A percentile compares a stretch with the other conserved stretches of the same genome.
These are phyloP conservation scores for Stichopus chloronotus DNA, from an alignment of 35 echinoderm and acorn worm genomes.

Conservation along the genomic window DNA sequence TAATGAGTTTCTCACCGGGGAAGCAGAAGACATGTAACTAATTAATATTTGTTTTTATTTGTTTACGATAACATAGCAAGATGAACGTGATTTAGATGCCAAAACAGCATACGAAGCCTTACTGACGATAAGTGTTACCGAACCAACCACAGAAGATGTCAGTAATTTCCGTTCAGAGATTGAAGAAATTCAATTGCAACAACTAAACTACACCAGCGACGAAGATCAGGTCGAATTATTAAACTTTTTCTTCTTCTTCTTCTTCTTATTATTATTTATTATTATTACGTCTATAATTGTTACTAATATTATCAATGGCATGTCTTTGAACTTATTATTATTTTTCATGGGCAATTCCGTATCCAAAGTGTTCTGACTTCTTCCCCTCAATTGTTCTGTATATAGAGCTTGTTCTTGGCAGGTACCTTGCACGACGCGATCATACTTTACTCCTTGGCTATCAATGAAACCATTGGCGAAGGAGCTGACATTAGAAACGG, in stretches of 20 bases:
- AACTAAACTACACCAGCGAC: conserved; percentile 43
- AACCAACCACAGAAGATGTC: conserved; percentile 34
- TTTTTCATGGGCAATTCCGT: too few relatives aligned
- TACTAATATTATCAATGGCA: too few relatives aligned
- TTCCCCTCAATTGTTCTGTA: not conserved
- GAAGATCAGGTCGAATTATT: conserved; percentile 45
- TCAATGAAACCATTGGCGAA: conserved; percentile 52
- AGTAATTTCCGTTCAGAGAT: conserved; percentile 33
- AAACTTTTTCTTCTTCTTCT: too few relatives aligned
- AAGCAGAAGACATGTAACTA: too few relatives aligned
- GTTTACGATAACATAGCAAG: not conserved
- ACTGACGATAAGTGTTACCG: conserved; percentile 48
- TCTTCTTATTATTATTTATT: too few relatives aligned
- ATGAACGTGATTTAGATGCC: conserved; percentile 49
- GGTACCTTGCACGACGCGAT: conserved; percentile 56
- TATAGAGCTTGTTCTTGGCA: conserved; percentile 28
- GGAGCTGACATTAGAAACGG: conserved; percentile 46
- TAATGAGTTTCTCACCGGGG: too few relatives aligned
- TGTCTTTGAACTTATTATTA: too few relatives aligned
- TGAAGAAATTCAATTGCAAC: conserved; percentile 20
- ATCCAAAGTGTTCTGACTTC: too few relatives aligned
- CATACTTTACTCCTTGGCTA: conserved; percentile 51
- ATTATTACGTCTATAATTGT: too few relatives aligned
- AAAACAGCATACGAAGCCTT: conserved; percentile 59
- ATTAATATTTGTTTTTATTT: too few relatives aligned